These are phyloP conservation scores for Zonotrichia leucophrys DNA, from an alignment of 2,113 vertebrate species.

Conservation along the genomic window DNA sequence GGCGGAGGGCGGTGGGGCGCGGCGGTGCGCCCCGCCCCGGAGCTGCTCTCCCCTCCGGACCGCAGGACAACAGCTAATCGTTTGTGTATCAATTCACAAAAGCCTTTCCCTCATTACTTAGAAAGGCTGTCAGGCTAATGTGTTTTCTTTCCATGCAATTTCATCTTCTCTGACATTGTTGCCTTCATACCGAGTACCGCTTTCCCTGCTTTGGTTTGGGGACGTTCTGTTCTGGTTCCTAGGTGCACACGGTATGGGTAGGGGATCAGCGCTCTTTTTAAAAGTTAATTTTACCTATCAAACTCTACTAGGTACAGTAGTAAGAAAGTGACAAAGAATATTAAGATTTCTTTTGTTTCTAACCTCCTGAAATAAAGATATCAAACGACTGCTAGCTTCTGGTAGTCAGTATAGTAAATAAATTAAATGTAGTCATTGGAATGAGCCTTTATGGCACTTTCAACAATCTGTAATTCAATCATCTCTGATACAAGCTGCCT, in stretches of 20 bases:
- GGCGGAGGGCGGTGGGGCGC: background rate
- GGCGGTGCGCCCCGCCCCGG: background rate
- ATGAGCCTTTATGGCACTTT: conserved; percentile 60
- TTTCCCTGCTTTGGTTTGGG: background rate
- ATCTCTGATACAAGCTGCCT: conserved; percentile 65
- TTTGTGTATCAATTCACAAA: background rate
- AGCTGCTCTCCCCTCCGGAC: background rate
- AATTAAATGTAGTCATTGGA: conserved; percentile 66
- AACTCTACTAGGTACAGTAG: conserved; percentile 51
- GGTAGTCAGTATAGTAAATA: conserved; percentile 43
- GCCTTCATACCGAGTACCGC: background rate
- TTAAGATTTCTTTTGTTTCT: conserved; percentile 17
- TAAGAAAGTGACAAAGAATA: conserved; percentile 2
- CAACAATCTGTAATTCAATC: conserved; percentile 70
- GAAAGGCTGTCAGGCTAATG: background rate
- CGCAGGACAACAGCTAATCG: background rate
- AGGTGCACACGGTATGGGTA: background rate
- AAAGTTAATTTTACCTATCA: conserved; percentile 47
- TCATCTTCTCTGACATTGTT: background rate
- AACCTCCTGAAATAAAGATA: conserved; percentile 43
- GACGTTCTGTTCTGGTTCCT: background rate
- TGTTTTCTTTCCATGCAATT: background rate
- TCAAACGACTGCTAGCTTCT: background rate
- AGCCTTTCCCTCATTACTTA: background rate
- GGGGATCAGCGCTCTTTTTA: background rate